These are phyloP conservation scores for Lepidonotus clava DNA, from an alignment of 2,888 invertebrate genomes.

Conservation along the genomic window DNA sequence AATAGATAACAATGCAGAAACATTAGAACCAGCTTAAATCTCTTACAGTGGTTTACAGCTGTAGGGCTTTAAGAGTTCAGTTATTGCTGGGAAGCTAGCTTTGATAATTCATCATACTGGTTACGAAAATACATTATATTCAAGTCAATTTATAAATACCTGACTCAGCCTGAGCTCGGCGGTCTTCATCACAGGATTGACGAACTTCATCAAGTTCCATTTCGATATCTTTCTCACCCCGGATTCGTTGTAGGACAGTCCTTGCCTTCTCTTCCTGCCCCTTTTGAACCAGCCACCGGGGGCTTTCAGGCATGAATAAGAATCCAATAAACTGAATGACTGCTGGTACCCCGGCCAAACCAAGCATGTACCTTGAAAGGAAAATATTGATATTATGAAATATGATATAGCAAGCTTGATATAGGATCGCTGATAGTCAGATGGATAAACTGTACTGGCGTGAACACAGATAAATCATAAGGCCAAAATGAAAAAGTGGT, in stretches of 20 bases:
- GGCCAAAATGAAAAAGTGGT: neutral
- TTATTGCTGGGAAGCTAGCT: neutral
- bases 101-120: neutral
- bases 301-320: slow-evolving; percentile 83
- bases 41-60: neutral
- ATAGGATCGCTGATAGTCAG: neutral
- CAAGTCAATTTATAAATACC: too few species aligned
- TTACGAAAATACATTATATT: neutral
- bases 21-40: neutral
- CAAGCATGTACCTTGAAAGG: slow-evolving; percentile 82
- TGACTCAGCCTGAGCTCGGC: neutral
- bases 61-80: neutral
- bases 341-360: slow-evolving; percentile 82
- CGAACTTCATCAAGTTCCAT: neutral
- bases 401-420: too few species aligned
- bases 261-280: slow-evolving; percentile 60
- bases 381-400: too few species aligned
- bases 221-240: neutral
- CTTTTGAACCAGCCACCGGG: slow-evolving; percentile 81
- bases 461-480: neutral
- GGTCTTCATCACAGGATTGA: neutral
- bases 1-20: neutral
- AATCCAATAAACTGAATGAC: slow-evolving; percentile 82
- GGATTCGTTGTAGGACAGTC: neutral
- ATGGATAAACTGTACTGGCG: neutral